Base-by-base conservation (phyloP, 2,797 vertebrate genomes). In the Hypotaenidia philippensis region DNA sequence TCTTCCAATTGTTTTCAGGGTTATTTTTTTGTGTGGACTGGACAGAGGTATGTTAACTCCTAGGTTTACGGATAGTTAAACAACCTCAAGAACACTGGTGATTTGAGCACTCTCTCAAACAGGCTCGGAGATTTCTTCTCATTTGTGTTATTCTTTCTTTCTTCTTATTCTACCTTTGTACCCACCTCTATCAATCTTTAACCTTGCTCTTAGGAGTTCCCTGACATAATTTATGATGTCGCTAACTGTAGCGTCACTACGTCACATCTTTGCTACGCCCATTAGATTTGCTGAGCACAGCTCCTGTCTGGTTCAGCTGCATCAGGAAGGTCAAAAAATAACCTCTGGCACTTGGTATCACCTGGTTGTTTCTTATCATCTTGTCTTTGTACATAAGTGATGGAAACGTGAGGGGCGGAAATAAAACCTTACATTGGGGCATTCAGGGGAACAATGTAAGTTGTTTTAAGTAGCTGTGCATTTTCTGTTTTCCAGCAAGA, bases 401-500 rank as follows among this genome's bases (percentile, higher is more conserved):
- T 59, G 53, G 50, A 75, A 55, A 86, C 0, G 6, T 36, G 55
- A 78, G 10, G 18, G 34, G 8, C 3, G 2, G n/a, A 53, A 66
- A 63, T 12, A 63, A 94, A 63, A 41, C 45, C 45, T 61, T 69
- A 25, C 31, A 27, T 14, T 56, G 59, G 22, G 25, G 23, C 38
- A 31, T 72, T 75, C 61, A 71, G 64, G 38, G 27, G 41, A 63
- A 88, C 1, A 25, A 7, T 8, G 20, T 0, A 1, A 61, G 41
- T 49, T 81, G 31, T 27, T 91, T 84, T 74, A 71, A 77, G 68
- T 16, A 52, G 13, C 16, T 65, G 11, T 5, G 19, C 20, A 22
- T 20, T 78, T 86, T 78, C 41, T 45, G 40, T 94, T 81, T 76
- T 78, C 76, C 12, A 7, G 55, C 10, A 90, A 92, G 55, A 83